A percentile compares a stretch with the other conserved stretches of the same genome.
These are phyloP conservation scores for Pogonophryne albipinna DNA, from an alignment of 2,797 vertebrate genomes.

Conservation along the genomic window DNA sequence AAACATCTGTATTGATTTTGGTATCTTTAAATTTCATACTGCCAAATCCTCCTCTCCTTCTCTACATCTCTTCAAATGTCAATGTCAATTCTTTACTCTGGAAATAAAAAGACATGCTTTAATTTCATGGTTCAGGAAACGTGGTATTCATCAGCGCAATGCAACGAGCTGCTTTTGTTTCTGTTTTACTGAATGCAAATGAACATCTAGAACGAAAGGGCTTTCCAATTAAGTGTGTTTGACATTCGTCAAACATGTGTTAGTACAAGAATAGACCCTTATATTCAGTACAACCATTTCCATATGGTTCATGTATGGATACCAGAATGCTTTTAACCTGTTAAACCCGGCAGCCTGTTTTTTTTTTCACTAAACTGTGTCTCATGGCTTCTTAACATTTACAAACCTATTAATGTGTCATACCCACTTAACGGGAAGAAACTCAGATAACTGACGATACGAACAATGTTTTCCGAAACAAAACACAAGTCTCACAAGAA, in stretches of 20 bases:
- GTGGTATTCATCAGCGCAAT: conserved; percentile 24
- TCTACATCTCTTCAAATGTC: neutral
- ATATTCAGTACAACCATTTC: conserved; percentile 40
- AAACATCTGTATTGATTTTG: conserved; percentile 6
- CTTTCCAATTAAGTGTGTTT: conserved; percentile 63
- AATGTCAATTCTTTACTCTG: conserved; percentile 10
- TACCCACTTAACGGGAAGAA: too few relatives aligned
- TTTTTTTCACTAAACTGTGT: too few relatives aligned
- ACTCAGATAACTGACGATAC: too few relatives aligned
- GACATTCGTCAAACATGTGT: conserved; percentile 57
- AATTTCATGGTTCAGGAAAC: conserved; percentile 31
- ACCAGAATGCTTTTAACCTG: conserved; percentile 9
- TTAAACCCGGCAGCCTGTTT: too few relatives aligned
- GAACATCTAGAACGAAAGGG: conserved; percentile 35
- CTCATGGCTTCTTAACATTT: too few relatives aligned
- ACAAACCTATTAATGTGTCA: too few relatives aligned
- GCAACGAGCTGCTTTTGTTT: conserved; percentile 40
- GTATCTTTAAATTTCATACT: neutral
- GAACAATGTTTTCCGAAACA: too few relatives aligned
- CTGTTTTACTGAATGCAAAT: conserved; percentile 55
- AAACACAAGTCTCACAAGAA: too few relatives aligned
- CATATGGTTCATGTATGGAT: conserved; percentile 40
- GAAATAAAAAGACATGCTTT: conserved; percentile 16
- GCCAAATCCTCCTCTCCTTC: conserved; percentile 13
- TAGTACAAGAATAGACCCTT: conserved; percentile 28